Evolutionary conservation across 2,888 invertebrate species (phyloP).

Genomic region (Mayetiola destructor): DNA sequence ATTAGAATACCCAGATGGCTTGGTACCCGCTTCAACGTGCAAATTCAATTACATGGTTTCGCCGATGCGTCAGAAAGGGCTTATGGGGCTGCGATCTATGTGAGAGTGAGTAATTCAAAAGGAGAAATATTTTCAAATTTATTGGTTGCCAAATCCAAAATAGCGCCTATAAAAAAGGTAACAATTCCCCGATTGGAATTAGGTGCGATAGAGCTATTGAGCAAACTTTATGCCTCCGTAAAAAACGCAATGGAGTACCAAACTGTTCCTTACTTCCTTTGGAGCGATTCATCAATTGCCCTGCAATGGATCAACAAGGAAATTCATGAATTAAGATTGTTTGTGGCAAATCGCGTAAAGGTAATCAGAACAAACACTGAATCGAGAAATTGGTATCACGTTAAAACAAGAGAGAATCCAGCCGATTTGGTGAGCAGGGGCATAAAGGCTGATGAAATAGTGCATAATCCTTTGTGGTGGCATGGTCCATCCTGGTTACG

Average conservation of each 20-base stretch:
- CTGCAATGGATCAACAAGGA: constrained; percentile 22
- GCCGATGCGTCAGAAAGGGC: constrained; percentile 15
- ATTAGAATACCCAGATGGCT: constrained; percentile 16
- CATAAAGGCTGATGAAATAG: background rate
- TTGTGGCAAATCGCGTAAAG: constrained; percentile 12
- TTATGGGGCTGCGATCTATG: constrained; percentile 15
- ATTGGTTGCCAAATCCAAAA: constrained; percentile 16
- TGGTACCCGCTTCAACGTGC: background rate
- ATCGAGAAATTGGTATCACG: background rate
- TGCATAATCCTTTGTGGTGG: background rate
- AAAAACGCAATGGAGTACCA: constrained; percentile 15
- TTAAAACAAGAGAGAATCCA: constrained; percentile 4
- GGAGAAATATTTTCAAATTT: constrained; percentile 2
- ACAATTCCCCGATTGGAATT: constrained; percentile 23
- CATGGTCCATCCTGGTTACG: constrained; percentile 1
- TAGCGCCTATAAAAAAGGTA: constrained; percentile 17
- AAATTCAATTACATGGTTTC: constrained; percentile 16
- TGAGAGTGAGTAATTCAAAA: background rate
- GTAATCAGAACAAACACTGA: background rate
- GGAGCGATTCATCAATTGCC: constrained; percentile 24
- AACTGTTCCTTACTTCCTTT: constrained; percentile 17
- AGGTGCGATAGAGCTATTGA: constrained; percentile 14
- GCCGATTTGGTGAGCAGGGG: background rate
- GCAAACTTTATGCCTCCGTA: constrained; percentile 17
- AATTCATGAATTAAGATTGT: background rate